Base-by-base conservation (phyloP, 2,888 invertebrate species). In the Mythimna lalbum region DNA sequence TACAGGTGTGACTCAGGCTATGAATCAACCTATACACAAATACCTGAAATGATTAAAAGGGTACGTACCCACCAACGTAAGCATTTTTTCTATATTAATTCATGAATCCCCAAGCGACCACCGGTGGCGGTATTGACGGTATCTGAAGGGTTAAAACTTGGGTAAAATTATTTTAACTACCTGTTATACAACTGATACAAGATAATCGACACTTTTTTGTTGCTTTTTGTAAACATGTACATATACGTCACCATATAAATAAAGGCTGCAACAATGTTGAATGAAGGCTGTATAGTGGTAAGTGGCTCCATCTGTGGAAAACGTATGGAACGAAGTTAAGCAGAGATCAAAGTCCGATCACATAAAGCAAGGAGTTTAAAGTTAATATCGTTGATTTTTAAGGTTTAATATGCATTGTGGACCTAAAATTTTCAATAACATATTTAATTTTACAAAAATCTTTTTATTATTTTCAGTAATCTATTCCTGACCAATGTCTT, bases 241-340 rank as follows among this genome's bases (percentile, higher is more conserved):
- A 9, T 7, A 60, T 69, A 56, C 43, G 33, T 31, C 43, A 61
- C 43, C 49, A 69, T 65, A 56, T 53, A 73, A 65, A 68, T 65
- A 63, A 47, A 52, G 31, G 55, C 66, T 77, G 53, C 33, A 6
- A 57, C 31, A 57, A 63, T 73, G 43, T 59, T 57, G 17, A 64
- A 19, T 50, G 57, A 67, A 86, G 82, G 84, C 86, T 88, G 73
- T 78, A 39, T 39, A 47, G 39, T 59, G 69, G 50, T 68, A 39
- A 14, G 66, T 78, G 69, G 64, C 88, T 84, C 89, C 90, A 91
- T 88, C 92, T 91, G 43, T 84, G 52, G 4, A 31, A 59, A 59
- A 5, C 33, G 5, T 17, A 17, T 27, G 2, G 55, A 77, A 87
- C 79, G 84, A 82, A 56, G 33, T 61, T 47, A 55, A 52, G 23